Evolutionary conservation across 2,888 invertebrate species (phyloP), one percentile per base, ranked within the genome.

Genomic region (Cistogaster globosa): DNA sequence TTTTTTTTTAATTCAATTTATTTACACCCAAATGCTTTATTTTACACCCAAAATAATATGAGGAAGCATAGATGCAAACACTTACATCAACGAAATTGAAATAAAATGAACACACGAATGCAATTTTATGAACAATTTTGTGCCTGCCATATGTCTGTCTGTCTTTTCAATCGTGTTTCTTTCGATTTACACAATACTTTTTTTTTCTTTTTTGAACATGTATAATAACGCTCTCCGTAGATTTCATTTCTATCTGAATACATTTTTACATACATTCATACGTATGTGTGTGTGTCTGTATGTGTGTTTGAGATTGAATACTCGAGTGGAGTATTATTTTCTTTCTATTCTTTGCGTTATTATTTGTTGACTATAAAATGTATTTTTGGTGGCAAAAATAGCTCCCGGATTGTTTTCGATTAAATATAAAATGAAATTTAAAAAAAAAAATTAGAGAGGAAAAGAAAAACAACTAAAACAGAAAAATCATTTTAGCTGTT

Each of bases 351-450:
- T 57, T 82, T 77, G 42, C 51, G 26, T 76, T 67, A 76, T 69
- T 71, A 71, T 71, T 65, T 65, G 65, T 87, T 87, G 87, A 87
- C 83, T 86, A 87, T 88, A 87, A 89, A 90, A 91, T 91, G 89
- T 91, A 91, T 91, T 91, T 91, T 91, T 91, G 92, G 90, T 89
- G 89, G 90, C 89, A 88, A 88, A 89, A 87, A 89, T 89, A 90
- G 91, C 91, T 91, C 89, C 90, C 91, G 89, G 90, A 89, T 89
- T 89, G 89, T 88, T 86, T 87, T 86, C 79, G 83, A 77, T 83
- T 86, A 77, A 83, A 76, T 86, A 72, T 78, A 80, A 86, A 86
- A 82, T 68, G 67, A 76, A 86, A 82, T 58, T 75, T 36, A 74
- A 58, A 72, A 53, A 51, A 45, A 48, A 36, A 1, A 1, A 12